Percentiles rank a stretch among this genome's conserved stretches.
These are phyloP conservation scores for Bradypodion ventrale DNA, from an alignment of 2,797 vertebrate genomes.

Conservation along the genomic window DNA sequence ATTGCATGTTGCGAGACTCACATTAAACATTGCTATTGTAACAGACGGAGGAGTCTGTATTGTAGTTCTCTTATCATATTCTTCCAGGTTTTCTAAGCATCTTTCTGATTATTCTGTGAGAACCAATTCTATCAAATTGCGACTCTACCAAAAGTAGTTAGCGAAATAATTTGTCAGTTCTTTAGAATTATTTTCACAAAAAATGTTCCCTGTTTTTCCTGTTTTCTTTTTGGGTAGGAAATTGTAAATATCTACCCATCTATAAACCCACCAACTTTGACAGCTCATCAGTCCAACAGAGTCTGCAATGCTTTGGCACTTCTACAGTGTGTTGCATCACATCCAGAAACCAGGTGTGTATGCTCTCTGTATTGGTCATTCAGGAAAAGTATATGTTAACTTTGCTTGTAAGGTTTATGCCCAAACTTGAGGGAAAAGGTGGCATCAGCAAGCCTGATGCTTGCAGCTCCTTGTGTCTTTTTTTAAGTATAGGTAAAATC, in stretches of 20 bases:
- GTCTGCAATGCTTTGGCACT: slow-evolving; percentile 97
- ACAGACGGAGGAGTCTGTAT: neutral
- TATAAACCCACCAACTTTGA: slow-evolving; percentile 96
- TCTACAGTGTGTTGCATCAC: slow-evolving; percentile 96
- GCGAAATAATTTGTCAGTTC: neutral
- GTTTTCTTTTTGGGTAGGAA: slow-evolving; percentile 79
- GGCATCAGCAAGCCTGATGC: neutral
- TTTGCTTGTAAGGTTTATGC: neutral
- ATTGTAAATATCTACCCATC: slow-evolving; percentile 99
- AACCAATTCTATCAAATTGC: slow-evolving; percentile 12
- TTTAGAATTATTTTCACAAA: neutral
- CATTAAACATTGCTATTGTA: neutral
- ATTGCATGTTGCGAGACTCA: neutral
- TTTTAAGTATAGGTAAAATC: neutral
- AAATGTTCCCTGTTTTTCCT: slow-evolving; percentile 8
- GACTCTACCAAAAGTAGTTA: neutral
- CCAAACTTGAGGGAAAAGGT: neutral
- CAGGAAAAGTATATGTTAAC: neutral
- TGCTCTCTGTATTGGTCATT: slow-evolving; percentile 1
- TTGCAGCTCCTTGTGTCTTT: neutral
- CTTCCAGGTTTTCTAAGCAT: neutral
- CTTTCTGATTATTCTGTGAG: neutral
- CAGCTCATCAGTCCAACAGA: slow-evolving; percentile 97
- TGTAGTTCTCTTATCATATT: neutral
- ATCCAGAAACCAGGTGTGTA: slow-evolving; percentile 92